Percentiles rank a stretch among this genome's conserved stretches.
These are phyloP conservation scores for Prenolepis imparis DNA, from an alignment of 2,888 invertebrate species.

Conservation along the genomic window DNA sequence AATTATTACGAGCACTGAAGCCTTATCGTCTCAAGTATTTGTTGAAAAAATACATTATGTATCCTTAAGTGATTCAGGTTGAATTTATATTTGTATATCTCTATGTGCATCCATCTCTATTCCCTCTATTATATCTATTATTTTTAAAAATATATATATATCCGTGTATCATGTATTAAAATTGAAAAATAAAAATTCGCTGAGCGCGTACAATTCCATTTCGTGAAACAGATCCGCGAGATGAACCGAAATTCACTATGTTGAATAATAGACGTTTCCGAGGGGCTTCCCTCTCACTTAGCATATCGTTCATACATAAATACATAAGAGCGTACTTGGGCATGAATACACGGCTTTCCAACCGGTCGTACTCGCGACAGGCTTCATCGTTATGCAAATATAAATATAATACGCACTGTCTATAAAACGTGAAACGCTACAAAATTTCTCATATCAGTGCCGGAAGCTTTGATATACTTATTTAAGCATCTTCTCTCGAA, in stretches of 20 bases:
- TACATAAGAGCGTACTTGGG: constrained; percentile 42
- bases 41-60: background rate
- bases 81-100: background rate
- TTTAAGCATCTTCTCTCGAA: constrained; percentile 12
- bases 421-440: constrained; percentile 4
- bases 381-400: constrained; percentile 47
- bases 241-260: background rate
- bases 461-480: background rate
- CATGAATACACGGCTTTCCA: constrained; percentile 40
- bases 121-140: background rate
- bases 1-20: background rate
- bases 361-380: constrained; percentile 19
- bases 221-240: background rate
- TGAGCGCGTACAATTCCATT: constrained; percentile 3
- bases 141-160: background rate
- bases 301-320: constrained; percentile 51
- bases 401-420: constrained; percentile 28
- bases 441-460: background rate
- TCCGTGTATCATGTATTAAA: background rate
- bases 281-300: constrained; percentile 22
- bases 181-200: constrained; percentile 5
- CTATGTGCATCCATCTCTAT: background rate
- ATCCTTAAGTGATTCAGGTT: background rate
- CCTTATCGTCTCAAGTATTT: background rate
- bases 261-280: constrained; percentile 18